Percentiles rank a stretch among this genome's conserved stretches.
phyloP scores from a whole-genome alignment of 1,140 invertebrate species.

The Lerema accius region DNA sequence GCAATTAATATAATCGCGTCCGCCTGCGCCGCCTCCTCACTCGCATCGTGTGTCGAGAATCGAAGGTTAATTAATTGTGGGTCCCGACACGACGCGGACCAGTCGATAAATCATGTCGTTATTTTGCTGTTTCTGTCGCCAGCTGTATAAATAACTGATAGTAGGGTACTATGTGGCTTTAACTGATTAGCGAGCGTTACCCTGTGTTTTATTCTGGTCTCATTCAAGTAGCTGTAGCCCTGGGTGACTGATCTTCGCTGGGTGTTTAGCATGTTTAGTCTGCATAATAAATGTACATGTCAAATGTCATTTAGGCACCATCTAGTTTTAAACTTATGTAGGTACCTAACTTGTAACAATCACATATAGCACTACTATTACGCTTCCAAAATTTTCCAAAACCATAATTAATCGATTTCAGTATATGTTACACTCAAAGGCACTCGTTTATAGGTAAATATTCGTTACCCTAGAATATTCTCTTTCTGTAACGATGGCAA shows the following conservation, averaged over 20 bases:
- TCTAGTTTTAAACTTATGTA: too few species aligned
- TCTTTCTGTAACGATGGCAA: neutral
- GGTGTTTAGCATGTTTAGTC: too few species aligned
- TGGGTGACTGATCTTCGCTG: too few species aligned
- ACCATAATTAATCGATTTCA: too few species aligned
- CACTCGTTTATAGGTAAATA: conserved; percentile 1
- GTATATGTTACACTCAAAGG: too few species aligned
- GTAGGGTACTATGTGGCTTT: neutral
- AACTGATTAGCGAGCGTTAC: neutral
- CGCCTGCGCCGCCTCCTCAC: neutral
- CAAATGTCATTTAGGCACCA: too few species aligned
- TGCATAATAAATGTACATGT: too few species aligned
- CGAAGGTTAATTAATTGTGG: conserved; percentile 8
- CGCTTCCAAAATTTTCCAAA: too few species aligned
- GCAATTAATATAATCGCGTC: neutral
- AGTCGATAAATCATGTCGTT: neutral
- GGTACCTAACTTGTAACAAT: too few species aligned
- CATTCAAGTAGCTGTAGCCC: too few species aligned
- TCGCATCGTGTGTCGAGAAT: neutral
- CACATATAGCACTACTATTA: too few species aligned
- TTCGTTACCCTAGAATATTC: neutral
- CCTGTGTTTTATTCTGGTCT: too few species aligned
- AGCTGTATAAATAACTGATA: neutral
- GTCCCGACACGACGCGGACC: neutral
- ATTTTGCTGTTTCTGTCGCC: neutral